phyloP scores from a whole-genome alignment of 2,888 invertebrate species.

The Limnephilus auricula region DNA sequence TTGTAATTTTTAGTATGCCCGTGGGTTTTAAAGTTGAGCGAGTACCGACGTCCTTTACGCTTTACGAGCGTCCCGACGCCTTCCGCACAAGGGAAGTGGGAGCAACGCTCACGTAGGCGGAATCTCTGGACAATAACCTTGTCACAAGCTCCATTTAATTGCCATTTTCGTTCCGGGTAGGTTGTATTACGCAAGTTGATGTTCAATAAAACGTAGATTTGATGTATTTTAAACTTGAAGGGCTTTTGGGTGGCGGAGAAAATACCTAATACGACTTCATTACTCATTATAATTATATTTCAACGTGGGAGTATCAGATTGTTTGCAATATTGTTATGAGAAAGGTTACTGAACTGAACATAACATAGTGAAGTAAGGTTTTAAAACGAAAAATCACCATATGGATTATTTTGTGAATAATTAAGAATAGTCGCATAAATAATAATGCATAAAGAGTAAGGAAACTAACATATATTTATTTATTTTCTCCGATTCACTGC shows the following conservation, averaged over 20 bases:
- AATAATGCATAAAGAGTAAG: too few relatives aligned
- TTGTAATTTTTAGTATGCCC: not conserved
- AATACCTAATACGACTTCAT: not conserved
- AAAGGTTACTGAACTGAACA: not conserved
- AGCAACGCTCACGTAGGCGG: constrained; percentile 26
- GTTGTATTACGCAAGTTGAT: not conserved
- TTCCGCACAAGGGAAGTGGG: not conserved
- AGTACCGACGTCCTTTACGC: not conserved
- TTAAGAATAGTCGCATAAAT: too few relatives aligned
- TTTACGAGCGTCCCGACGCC: constrained; percentile 24
- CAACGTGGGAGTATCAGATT: not conserved
- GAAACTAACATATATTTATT: too few relatives aligned
- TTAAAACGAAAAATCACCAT: too few relatives aligned
- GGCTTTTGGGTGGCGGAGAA: not conserved
- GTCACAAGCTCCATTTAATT: not conserved
- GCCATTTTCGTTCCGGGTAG: not conserved
- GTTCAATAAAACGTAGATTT: not conserved
- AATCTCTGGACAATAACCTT: constrained; percentile 5
- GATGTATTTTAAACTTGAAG: not conserved
- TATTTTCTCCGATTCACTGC: too few relatives aligned
- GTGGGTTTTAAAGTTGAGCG: not conserved
- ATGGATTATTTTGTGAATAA: too few relatives aligned
- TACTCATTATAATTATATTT: not conserved
- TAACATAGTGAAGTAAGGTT: too few relatives aligned
- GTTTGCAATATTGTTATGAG: not conserved